These are phyloP conservation scores for Trichogramma pretiosum DNA, from an alignment of 1,140 invertebrate species.

Conservation along the genomic window DNA sequence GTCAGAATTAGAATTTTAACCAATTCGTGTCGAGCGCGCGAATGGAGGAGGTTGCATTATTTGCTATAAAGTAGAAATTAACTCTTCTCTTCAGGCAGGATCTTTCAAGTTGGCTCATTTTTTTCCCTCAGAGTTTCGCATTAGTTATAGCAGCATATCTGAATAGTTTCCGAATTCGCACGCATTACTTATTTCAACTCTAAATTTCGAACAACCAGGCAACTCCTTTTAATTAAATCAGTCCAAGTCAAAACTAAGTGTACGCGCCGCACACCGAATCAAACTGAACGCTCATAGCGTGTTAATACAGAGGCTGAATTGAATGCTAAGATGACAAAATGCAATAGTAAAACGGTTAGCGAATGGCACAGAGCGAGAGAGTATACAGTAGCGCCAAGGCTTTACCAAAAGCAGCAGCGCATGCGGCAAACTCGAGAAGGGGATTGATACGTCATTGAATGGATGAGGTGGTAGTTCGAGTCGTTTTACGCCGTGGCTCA, in stretches of 20 bases:
- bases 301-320: neutral
- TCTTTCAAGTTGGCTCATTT: neutral
- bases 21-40: neutral
- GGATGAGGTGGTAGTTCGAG: neutral
- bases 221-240: no score
- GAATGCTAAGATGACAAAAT: neutral
- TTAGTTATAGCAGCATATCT: no score
- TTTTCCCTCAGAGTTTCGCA: neutral
- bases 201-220: no score
- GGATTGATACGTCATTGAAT: neutral
- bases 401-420: neutral
- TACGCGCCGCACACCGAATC: no score
- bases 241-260: no score
- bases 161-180: no score
- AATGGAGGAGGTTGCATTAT: neutral
- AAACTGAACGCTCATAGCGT: no score
- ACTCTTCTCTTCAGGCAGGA: neutral
- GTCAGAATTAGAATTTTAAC: constrained; percentile 1
- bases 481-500: neutral
- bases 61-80: neutral
- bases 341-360: neutral
- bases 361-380: neutral
- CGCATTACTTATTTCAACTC: no score
- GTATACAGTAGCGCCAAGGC: neutral
- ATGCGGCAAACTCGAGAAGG: neutral